Percentiles rank a stretch among this genome's conserved stretches.
Evolutionary conservation across 2,888 invertebrate genomes (phyloP).

Genomic region (Mesorhabditis belari): DNA sequence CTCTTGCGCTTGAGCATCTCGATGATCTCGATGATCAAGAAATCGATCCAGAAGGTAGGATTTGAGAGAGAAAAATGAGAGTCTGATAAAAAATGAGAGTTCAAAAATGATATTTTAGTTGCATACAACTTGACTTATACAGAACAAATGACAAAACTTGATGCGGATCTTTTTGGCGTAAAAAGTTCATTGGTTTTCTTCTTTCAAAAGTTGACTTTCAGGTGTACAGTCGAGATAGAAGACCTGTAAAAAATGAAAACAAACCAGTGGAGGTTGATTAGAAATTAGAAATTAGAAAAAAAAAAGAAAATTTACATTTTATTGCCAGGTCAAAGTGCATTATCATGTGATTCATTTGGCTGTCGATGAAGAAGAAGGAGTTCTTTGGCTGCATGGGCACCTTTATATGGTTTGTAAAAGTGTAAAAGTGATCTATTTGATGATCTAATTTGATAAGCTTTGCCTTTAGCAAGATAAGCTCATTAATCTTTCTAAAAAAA

Average conservation of each 20-base stretch:
- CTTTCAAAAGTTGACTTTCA: neutral
- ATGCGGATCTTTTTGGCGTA: neutral
- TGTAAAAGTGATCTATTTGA: too few relatives aligned
- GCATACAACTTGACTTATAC: neutral
- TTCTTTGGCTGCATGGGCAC: constrained; percentile 45
- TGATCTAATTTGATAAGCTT: too few relatives aligned
- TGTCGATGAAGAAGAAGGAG: constrained; percentile 40
- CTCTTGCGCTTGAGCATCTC: too few relatives aligned
- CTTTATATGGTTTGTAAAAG: constrained; percentile 38
- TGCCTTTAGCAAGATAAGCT: too few relatives aligned
- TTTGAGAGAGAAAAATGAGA: neutral
- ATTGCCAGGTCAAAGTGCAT: constrained; percentile 24
- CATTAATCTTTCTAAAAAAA: neutral
- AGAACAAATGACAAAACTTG: neutral
- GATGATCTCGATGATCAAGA: neutral
- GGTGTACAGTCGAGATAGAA: neutral
- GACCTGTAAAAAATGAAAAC: neutral
- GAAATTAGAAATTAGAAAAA: neutral
- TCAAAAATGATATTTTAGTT: neutral
- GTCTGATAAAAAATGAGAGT: neutral
- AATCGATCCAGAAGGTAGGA: neutral
- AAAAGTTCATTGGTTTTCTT: neutral
- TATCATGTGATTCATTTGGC: constrained; percentile 43
- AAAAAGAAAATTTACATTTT: too few relatives aligned
- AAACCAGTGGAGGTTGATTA: neutral